Evolutionary conservation across 2,113 vertebrate genomes (phyloP).

Genomic region (Podarcis cretensis): DNA sequence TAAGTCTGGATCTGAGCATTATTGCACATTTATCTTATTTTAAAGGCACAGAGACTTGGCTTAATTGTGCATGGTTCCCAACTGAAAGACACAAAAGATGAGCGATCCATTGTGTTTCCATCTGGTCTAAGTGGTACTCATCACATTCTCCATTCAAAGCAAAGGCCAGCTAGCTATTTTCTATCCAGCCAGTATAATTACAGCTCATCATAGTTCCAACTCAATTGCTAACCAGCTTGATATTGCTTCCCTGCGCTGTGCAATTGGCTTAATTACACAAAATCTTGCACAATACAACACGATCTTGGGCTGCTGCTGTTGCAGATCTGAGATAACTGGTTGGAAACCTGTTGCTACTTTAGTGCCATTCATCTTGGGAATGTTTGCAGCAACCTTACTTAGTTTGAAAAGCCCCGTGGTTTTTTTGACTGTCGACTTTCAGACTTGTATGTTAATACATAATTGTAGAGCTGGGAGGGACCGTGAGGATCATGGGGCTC

Average conservation of each 20-base stretch:
- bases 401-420: neutral
- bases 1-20: neutral
- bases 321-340: neutral
- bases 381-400: neutral
- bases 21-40: neutral
- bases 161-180: neutral
- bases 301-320: neutral
- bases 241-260: neutral
- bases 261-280: neutral
- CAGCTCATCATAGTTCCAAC: neutral
- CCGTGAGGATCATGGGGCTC: too few relatives aligned
- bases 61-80: neutral
- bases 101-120: neutral
- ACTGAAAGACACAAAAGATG: neutral
- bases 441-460: neutral
- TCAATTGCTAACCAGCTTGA: neutral
- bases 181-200: neutral
- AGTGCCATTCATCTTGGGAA: neutral
- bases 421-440: neutral
- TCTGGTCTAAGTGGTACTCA: conserved; percentile 6
- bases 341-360: neutral
- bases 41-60: neutral
- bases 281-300: neutral
- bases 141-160: conserved; percentile 9
- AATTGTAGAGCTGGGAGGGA: too few relatives aligned